These are phyloP conservation scores for Anas platyrhynchos DNA, from an alignment of 2,113 vertebrate genomes.

Conservation along the genomic window DNA sequence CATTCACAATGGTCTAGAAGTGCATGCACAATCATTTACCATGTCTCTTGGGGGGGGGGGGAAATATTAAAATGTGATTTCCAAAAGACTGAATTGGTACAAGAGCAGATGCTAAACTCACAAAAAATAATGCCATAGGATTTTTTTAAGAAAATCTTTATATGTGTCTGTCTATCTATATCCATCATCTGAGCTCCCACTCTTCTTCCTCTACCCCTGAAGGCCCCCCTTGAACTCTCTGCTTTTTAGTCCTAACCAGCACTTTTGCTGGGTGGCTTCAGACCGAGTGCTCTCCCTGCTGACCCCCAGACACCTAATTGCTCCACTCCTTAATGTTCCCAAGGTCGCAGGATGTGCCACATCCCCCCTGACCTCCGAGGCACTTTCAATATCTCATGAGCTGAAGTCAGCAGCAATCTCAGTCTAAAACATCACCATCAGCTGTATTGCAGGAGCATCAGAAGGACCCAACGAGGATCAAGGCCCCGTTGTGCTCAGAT, in stretches of 20 bases:
- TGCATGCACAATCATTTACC: neutral
- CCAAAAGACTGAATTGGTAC: neutral
- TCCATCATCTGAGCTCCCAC: slow-evolving; percentile 19
- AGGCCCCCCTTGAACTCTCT: neutral
- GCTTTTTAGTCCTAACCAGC: neutral
- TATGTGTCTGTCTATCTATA: neutral
- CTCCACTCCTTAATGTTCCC: neutral
- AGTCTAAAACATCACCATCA: neutral
- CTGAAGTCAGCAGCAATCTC: neutral
- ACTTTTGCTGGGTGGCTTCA: neutral
- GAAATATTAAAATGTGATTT: neutral
- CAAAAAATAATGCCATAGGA: neutral
- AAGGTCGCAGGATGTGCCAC: neutral
- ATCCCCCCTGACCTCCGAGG: neutral
- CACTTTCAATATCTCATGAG: neutral
- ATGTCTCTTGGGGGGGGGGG: neutral
- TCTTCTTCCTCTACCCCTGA: neutral
- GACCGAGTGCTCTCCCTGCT: neutral
- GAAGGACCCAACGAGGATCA: slow-evolving; percentile 9
- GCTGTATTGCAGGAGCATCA: neutral
- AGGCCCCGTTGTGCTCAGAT: slow-evolving; percentile 24
- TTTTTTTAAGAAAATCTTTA: neutral
- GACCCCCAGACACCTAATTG: slow-evolving; percentile 6
- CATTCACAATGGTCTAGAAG: neutral
- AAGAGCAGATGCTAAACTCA: neutral